These are phyloP conservation scores for Theocolax elegans DNA, from an alignment of 1,140 invertebrate species.

Conservation along the genomic window DNA sequence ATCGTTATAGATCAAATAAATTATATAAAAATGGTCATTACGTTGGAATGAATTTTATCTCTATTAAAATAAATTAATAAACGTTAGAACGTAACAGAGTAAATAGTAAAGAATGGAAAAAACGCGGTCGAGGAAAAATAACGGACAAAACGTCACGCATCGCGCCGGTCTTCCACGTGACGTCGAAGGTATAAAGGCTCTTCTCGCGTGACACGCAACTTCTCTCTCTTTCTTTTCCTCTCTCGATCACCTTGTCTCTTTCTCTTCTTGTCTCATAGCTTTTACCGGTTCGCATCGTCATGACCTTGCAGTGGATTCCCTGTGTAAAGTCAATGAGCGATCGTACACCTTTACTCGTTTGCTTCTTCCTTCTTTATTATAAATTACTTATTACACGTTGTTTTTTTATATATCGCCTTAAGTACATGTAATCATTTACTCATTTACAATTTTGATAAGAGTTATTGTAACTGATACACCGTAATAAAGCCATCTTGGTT, in stretches of 20 bases:
- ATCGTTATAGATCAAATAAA: no score
- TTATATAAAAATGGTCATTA: no score
- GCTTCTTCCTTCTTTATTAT: background rate
- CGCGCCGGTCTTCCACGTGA: constrained; percentile 2
- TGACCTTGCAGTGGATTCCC: constrained; percentile 29
- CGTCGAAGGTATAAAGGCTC: constrained; percentile 10
- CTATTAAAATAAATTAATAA: no score
- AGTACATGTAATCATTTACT: no score
- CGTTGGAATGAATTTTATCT: no score
- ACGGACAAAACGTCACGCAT: constrained; percentile 21
- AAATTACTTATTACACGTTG: no score
- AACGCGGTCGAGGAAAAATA: constrained; percentile 20
- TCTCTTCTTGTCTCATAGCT: background rate
- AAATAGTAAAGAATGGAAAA: constrained; percentile 19
- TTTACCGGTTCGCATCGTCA: constrained; percentile 28
- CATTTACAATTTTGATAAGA: no score
- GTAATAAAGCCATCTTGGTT: no score
- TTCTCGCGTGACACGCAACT: constrained; percentile 23
- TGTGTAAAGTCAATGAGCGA: constrained; percentile 3
- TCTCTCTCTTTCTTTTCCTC: constrained; percentile 12
- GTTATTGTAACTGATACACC: no score
- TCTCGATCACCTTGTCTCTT: background rate
- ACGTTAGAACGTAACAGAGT: background rate
- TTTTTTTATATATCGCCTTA: no score
- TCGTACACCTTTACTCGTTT: background rate